Percentiles rank a stretch among this genome's conserved stretches.
These are phyloP conservation scores for Nicator chloris DNA, from an alignment of 2,113 vertebrate species.

Conservation along the genomic window DNA sequence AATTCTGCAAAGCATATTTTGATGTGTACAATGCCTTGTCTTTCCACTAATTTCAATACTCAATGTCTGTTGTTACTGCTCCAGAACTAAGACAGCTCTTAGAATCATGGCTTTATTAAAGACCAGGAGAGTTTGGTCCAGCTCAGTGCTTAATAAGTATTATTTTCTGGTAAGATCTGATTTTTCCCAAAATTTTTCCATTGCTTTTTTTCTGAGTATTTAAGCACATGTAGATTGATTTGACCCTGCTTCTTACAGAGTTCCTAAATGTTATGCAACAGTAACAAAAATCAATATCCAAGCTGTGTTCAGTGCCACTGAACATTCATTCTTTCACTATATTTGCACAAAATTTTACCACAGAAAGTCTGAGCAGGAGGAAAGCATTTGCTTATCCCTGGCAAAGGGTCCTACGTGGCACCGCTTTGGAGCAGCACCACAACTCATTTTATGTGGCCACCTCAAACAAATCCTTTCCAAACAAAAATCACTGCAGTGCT, in stretches of 20 bases:
- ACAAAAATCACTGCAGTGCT: neutral
- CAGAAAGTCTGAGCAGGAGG: neutral
- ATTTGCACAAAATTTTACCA: neutral
- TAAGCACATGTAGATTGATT: constrained; percentile 18
- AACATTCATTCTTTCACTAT: neutral
- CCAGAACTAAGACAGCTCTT: neutral
- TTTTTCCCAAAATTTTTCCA: neutral
- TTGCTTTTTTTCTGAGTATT: constrained; percentile 44
- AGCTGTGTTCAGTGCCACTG: neutral
- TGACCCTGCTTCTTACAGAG: neutral
- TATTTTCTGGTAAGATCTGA: neutral
- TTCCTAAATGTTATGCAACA: neutral
- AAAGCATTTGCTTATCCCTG: neutral
- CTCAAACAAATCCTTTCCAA: neutral
- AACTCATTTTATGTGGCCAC: neutral
- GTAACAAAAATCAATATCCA: neutral
- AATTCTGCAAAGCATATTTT: neutral
- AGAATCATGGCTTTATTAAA: neutral
- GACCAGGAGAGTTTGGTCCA: neutral
- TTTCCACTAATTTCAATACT: neutral
- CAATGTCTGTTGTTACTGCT: neutral
- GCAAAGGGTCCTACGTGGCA: neutral
- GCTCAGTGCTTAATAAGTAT: neutral
- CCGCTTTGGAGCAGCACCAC: neutral
- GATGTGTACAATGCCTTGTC: neutral